Conservation (phyloP, 2,888 invertebrate species). For the Hoplodrina ambigua region DNA sequence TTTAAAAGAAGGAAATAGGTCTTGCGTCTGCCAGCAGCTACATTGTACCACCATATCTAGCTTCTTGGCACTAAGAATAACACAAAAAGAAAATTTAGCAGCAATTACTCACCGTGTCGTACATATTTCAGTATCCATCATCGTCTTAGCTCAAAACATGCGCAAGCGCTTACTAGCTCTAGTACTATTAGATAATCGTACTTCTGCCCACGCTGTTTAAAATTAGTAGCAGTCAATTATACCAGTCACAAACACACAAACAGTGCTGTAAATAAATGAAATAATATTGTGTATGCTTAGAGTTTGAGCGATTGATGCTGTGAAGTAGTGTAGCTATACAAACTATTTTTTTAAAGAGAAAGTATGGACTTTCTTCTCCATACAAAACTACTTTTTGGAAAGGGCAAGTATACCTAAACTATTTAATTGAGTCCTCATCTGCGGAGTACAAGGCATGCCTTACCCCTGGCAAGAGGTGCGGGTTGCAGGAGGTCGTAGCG, state of each 20-base stretch:
- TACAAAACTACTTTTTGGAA: too few relatives aligned
- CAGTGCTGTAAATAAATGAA: constrained; percentile 31
- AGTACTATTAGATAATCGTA: constrained; percentile 61
- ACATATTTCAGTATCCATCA: constrained; percentile 42
- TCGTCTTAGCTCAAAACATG: constrained; percentile 5
- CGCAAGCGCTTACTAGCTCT: constrained; percentile 53
- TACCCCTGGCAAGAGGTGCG: too few relatives aligned
- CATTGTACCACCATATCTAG: neutral
- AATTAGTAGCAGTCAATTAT: constrained; percentile 53
- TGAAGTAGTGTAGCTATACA: too few relatives aligned
- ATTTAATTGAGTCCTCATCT: too few relatives aligned
- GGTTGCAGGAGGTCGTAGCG: too few relatives aligned
- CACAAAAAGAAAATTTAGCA: constrained; percentile 16
- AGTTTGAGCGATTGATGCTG: neutral
- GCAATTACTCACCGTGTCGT: constrained; percentile 48
- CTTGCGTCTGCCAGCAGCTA: constrained; percentile 8
- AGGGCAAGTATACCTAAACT: too few relatives aligned
- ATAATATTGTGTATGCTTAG: neutral
- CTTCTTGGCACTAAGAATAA: constrained; percentile 27
- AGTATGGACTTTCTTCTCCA: too few relatives aligned
- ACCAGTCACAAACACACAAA: constrained; percentile 51
- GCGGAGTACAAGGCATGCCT: too few relatives aligned
- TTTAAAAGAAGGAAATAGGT: neutral
- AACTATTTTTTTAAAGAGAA: too few relatives aligned
- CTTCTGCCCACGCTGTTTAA: constrained; percentile 53